Base-by-base conservation (phyloP, 2,113 vertebrate species). In the Bufo bufo region DNA sequence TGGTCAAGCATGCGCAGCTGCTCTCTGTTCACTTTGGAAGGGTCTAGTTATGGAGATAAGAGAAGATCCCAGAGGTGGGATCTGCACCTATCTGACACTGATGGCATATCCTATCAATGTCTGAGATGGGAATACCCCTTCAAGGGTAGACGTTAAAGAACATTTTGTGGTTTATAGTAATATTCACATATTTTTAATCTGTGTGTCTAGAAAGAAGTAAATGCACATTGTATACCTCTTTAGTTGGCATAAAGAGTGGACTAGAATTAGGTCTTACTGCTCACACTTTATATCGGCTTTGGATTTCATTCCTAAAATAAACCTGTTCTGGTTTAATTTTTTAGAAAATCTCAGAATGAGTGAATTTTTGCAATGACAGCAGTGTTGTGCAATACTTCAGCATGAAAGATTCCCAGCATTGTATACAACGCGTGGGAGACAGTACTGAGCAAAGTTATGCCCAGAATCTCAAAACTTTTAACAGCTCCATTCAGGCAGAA, bases 381-480 rank as follows among this genome's bases (percentile, higher is more conserved):
- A 77, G 50, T 45, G 52, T 58, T 85, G 50, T 66, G 54, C 83
- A 85, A 85, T 77, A 77, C 13, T 85, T 77, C 71, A 49, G 71
- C 54, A 88, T 83, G 75, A 88, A 50, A 83, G 54, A 54, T 75
- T 61, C 45, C 23, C 69, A 33, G 45, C 4, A 33, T 33, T 33
- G 50, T 82, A 13, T 74, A 63, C 78, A 74, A 47, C 59, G 54
- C 54, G 79, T 63, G 56, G 69, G 71, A 88, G 79, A 77, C 43
- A 77, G n/a, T 1, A 72, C 69, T 7, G 69, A 59, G 83, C 83
- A 50, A 56, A 81, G 66, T 71, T 87, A 72, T 87, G 78, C 33
- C 19, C 65, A 72, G 78, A 72, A 87, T 81, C 59, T 74, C 61
- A 87, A 74, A 72, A 71, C 78, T 87, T 71, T 80, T 87, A 81